Evolutionary conservation across 2,797 vertebrate genomes (phyloP), one percentile per base, ranked within the genome.

Genomic region (Clarias platycephalus): DNA sequence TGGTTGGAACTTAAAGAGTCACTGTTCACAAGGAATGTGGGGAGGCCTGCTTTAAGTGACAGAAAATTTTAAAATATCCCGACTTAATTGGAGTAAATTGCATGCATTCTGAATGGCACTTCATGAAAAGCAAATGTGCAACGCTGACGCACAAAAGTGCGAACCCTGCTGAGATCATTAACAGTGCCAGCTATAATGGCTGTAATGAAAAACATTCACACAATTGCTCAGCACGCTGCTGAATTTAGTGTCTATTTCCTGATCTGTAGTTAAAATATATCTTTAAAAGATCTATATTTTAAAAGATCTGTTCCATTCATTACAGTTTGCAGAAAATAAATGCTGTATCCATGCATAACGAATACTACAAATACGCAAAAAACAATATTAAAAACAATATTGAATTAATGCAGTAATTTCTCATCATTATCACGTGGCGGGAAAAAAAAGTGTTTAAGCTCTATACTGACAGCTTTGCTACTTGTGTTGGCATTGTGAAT

Each of bases 61-160:
- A 37, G 31, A 60, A 28, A 18, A 16, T 1, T 44, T 44, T 8
- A n/a, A 78, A 62, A 62, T 37, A 60, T 37, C 10, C 31, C 0
- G 10, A 58, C 1, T 34, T 77, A 75, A 75, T 75, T 75, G 72
- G 49, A 75, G 57, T 76, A 76, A 58, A 58, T 76, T 34, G 55
- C 74, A 22, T 58, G 55, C 22, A 34, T 58, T 57, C 53, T 24
- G 26, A 76, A 76, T 76, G 55, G 53, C 31, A 22, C 62, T 80
- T 80, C 44, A 31, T 53, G 44, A 81, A 67, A 81, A 81, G 53
- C 79, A 81, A 67, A 68, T 80, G 62, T 67, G 58, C 74, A 58
- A 77, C 37, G 57, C 57, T n/a, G 31, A 78, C n/a, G 75, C 31
- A 78, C 6, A 78, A 76, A 58, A 58, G 28, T 20, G 4, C 24